phyloP scores from a whole-genome alignment of 2,888 invertebrate genomes.

The Andrena bucephala region DNA sequence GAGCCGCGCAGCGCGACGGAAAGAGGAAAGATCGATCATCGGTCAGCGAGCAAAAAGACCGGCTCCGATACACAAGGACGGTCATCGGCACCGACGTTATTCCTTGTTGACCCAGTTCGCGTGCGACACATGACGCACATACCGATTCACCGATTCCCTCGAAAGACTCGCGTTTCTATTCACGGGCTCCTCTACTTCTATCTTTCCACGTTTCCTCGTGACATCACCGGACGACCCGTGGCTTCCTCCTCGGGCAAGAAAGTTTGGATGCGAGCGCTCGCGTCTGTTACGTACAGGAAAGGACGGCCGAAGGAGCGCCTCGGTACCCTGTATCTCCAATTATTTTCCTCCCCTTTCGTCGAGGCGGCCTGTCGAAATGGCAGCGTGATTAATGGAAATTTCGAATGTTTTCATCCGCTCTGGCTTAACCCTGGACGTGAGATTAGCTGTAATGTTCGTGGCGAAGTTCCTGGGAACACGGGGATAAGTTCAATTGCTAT shows the following conservation, averaged over 20 bases:
- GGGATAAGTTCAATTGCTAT: no score
- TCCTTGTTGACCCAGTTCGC: constrained; percentile 75
- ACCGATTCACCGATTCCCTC: constrained; percentile 47
- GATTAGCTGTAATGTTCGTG: no score
- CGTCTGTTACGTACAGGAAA: no score
- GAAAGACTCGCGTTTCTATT: constrained; percentile 42
- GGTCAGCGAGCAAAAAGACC: constrained; percentile 48
- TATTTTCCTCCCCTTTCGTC: no score
- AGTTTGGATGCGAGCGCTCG: no score
- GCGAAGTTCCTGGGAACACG: no score
- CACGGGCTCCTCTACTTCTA: constrained; percentile 3
- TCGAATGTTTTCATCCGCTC: no score
- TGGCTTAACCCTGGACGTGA: no score
- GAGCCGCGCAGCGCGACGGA: constrained; percentile 14
- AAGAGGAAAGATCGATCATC: constrained; percentile 65
- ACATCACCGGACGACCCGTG: background rate
- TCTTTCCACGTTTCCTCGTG: background rate
- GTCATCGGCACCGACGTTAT: constrained; percentile 72
- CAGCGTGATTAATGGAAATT: no score
- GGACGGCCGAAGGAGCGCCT: no score
- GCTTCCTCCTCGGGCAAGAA: background rate
- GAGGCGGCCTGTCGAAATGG: no score
- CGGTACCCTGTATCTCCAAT: no score
- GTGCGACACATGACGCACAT: constrained; percentile 51
- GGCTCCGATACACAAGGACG: constrained; percentile 73